Conservation (phyloP, 2,113 vertebrate species). For the Pelodiscus sinensis region DNA sequence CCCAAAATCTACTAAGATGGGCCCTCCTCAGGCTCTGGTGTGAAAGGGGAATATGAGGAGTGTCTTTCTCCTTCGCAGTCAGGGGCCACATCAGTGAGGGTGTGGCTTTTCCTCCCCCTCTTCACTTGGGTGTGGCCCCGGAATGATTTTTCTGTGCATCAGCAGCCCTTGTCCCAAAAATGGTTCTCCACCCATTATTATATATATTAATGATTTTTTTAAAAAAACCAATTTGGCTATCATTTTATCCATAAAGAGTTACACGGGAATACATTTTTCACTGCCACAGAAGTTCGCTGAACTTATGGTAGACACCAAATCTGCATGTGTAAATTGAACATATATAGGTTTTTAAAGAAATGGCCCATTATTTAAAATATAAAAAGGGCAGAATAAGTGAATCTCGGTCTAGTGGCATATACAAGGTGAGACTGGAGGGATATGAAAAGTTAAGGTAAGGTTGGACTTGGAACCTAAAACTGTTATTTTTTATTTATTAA, state of each 20-base stretch:
- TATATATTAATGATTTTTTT: background rate
- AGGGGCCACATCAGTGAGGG: too few species aligned
- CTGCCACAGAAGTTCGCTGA: background rate
- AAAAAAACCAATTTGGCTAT: background rate
- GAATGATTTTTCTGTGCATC: too few species aligned
- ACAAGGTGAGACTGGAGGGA: background rate
- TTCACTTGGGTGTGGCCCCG: too few species aligned
- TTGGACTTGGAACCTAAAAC: background rate
- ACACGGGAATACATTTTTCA: background rate
- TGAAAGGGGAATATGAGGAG: too few species aligned
- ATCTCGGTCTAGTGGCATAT: fast-evolving
- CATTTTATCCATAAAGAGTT: background rate
- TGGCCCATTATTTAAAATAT: background rate
- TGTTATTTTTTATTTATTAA: constrained; percentile 3
- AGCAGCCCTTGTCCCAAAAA: too few species aligned
- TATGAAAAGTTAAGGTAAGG: background rate
- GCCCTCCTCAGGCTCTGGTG: too few species aligned
- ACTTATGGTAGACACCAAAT: background rate
- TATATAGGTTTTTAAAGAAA: fast-evolving
- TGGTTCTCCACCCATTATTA: too few species aligned
- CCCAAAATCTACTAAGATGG: too few species aligned
- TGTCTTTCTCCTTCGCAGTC: too few species aligned
- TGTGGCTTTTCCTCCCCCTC: too few species aligned
- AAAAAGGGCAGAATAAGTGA: background rate
- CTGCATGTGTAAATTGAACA: background rate